Conservation (phyloP, 2,888 invertebrate genomes). For the Aromia moschata region DNA sequence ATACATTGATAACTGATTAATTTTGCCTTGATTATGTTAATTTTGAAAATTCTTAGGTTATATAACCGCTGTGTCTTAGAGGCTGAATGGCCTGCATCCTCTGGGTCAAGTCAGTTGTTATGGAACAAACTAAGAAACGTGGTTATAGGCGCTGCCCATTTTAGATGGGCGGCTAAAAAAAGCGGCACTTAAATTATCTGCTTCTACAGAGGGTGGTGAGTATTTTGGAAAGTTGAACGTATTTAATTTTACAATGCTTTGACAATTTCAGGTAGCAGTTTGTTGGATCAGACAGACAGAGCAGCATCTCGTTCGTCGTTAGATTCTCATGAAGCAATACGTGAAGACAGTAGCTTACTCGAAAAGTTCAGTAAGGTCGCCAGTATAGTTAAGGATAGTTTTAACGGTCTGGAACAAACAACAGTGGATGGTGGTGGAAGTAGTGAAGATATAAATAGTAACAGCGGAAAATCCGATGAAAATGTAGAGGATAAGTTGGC, state of each 20-base stretch:
- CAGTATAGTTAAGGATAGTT: slow-evolving; percentile 69
- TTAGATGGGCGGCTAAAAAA: slow-evolving; percentile 80
- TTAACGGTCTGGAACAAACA: slow-evolving; percentile 51
- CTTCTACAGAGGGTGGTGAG: slow-evolving; percentile 63
- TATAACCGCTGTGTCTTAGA: slow-evolving; percentile 87
- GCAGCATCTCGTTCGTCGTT: slow-evolving; percentile 60
- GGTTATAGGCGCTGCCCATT: slow-evolving; percentile 88
- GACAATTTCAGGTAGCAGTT: slow-evolving; percentile 41
- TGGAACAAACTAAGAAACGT: slow-evolving; percentile 96
- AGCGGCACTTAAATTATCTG: slow-evolving; percentile 65
- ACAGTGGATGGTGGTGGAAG: slow-evolving; percentile 38
- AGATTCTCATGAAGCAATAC: slow-evolving; percentile 60
- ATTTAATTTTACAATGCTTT: not conserved
- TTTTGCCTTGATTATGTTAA: no score
- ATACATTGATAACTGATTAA: no score
- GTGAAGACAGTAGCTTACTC: slow-evolving; percentile 61
- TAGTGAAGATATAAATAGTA: slow-evolving; percentile 15
- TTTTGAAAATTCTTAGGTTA: slow-evolving; percentile 58
- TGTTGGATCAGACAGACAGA: slow-evolving; percentile 57
- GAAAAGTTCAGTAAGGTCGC: slow-evolving; percentile 67
- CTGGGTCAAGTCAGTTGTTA: slow-evolving; percentile 81
- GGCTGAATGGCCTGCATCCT: slow-evolving; percentile 85
- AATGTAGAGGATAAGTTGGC: slow-evolving; percentile 38
- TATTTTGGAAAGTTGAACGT: not conserved
- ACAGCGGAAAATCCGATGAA: slow-evolving; percentile 22